Percentiles rank a stretch among this genome's conserved stretches.
Evolutionary conservation across 1,140 invertebrate genomes (phyloP).

Genomic region (Aplysia californica): DNA sequence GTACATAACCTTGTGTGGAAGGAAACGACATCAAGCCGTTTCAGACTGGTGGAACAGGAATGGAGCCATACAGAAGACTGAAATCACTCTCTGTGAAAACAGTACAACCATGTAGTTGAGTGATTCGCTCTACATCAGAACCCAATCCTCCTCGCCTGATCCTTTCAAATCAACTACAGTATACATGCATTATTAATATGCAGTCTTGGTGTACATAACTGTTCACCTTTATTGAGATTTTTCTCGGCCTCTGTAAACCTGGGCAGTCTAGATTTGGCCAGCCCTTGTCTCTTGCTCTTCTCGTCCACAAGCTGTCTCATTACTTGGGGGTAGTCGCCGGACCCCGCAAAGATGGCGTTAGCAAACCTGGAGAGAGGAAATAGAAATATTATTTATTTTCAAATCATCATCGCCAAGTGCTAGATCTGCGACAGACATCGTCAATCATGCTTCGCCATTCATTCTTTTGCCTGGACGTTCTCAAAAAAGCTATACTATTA

Average conservation of each 20-base stretch:
- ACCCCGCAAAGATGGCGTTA: constrained; percentile 48
- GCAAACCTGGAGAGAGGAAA: constrained; percentile 19
- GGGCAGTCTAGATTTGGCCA: constrained; percentile 46
- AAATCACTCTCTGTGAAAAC: too few species aligned
- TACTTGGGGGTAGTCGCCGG: constrained; percentile 54
- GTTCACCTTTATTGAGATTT: constrained; percentile 37
- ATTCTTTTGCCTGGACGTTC: too few species aligned
- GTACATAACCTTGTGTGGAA: too few species aligned
- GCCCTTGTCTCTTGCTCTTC: constrained; percentile 42
- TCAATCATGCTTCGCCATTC: too few species aligned
- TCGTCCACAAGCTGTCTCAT: constrained; percentile 48
- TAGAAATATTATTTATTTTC: too few species aligned
- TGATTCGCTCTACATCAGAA: not conserved
- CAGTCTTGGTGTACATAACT: not conserved
- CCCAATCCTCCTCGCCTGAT: too few species aligned
- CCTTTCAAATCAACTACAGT: not conserved
- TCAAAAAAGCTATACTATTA: too few species aligned
- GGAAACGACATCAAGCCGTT: too few species aligned
- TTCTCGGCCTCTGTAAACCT: constrained; percentile 57
- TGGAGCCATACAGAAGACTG: too few species aligned
- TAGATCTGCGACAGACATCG: too few species aligned
- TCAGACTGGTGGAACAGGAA: too few species aligned
- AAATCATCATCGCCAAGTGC: too few species aligned
- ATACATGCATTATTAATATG: not conserved
- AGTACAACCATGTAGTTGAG: not conserved